Evolutionary conservation across 2,888 invertebrate genomes (phyloP).

Genomic region (Parnassius apollo): DNA sequence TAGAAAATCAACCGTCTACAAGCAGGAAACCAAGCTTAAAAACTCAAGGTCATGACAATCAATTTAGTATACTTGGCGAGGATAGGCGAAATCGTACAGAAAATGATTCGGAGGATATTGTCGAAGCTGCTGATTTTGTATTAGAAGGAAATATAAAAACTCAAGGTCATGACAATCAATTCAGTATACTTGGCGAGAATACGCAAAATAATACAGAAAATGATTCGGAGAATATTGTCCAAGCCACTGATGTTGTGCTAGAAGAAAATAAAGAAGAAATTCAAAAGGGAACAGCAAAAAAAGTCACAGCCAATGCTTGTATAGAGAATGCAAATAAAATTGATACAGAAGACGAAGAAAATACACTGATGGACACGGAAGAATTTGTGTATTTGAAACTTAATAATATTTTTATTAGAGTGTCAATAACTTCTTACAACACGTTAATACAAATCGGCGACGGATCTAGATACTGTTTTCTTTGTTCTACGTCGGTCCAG

Average conservation of each 20-base stretch:
- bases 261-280: neutral
- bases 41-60: neutral
- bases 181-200: neutral
- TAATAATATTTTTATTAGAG: slow-evolving; percentile 33
- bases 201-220: neutral
- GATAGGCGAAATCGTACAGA: neutral
- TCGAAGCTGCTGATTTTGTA: neutral
- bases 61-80: neutral
- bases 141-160: neutral
- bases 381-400: slow-evolving; percentile 37
- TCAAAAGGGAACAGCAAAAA: neutral
- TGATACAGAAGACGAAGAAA: slow-evolving; percentile 2
- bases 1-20: neutral
- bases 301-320: neutral
- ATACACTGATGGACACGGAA: slow-evolving; percentile 31
- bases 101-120: slow-evolving; percentile 7
- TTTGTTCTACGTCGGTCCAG: slow-evolving; percentile 26
- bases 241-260: neutral
- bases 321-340: neutral
- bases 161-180: too few species aligned
- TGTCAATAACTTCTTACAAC: slow-evolving; percentile 32
- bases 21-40: neutral
- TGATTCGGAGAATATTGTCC: slow-evolving; percentile 13
- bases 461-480: slow-evolving; percentile 34
- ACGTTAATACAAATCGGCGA: slow-evolving; percentile 34